Evolutionary conservation across 2,797 vertebrate species (phyloP).

Genomic region (Sebastes matsubarae): DNA sequence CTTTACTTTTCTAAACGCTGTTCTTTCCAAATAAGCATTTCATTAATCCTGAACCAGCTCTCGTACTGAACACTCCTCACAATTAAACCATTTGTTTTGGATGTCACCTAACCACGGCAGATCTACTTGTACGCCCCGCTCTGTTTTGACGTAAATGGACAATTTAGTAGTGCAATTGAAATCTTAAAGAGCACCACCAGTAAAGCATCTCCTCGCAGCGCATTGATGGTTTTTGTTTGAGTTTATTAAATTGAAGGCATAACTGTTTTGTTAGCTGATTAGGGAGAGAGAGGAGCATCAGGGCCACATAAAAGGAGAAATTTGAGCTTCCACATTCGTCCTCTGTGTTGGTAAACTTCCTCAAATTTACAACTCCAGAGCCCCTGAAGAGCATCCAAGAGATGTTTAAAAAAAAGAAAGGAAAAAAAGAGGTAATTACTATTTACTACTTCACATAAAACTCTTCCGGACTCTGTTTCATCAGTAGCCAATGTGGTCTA

Average conservation of each 20-base stretch:
- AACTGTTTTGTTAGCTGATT: slow-evolving; percentile 50
- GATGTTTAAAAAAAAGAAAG: slow-evolving; percentile 24
- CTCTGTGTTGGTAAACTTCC: slow-evolving; percentile 59
- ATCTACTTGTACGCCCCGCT: slow-evolving; percentile 41
- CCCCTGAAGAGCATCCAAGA: slow-evolving; percentile 42
- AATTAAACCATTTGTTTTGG: slow-evolving; percentile 61
- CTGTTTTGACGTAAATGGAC: slow-evolving; percentile 63
- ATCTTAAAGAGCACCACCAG: slow-evolving; percentile 42
- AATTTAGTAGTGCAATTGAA: slow-evolving; percentile 57
- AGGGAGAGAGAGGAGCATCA: background rate
- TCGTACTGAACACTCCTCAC: slow-evolving; percentile 14
- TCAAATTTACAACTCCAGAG: slow-evolving; percentile 47
- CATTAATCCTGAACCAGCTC: slow-evolving; percentile 45
- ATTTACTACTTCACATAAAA: slow-evolving; percentile 68
- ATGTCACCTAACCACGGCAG: slow-evolving; percentile 44
- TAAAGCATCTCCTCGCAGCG: slow-evolving; percentile 28
- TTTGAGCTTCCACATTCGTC: slow-evolving; percentile 22
- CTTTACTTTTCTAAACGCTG: slow-evolving; percentile 20
- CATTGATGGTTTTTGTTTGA: slow-evolving; percentile 44
- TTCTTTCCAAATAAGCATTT: slow-evolving; percentile 44
- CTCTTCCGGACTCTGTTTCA: slow-evolving; percentile 38
- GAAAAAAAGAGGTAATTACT: slow-evolving; percentile 37
- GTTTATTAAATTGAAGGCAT: slow-evolving; percentile 30
- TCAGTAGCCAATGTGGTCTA: slow-evolving; percentile 55
- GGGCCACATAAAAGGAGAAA: slow-evolving; percentile 45